A percentile compares a stretch with the other conserved stretches of the same genome.
phyloP scores from a whole-genome alignment of 1,140 invertebrate species.

The Brachionus calyciflorus region DNA sequence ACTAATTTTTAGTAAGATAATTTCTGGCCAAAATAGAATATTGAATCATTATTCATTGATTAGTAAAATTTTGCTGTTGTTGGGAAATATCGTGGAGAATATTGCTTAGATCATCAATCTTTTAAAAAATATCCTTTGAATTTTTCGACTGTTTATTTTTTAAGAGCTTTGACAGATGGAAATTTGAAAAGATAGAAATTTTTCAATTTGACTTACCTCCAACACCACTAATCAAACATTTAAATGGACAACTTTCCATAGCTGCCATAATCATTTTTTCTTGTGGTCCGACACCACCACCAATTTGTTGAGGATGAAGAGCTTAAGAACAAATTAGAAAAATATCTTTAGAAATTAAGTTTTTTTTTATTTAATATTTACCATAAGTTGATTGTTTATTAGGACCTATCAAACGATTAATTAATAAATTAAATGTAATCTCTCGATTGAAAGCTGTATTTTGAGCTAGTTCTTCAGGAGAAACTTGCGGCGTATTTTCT shows the following conservation, averaged over 20 bases:
- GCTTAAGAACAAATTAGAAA: not conserved
- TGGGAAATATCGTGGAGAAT: too few relatives aligned
- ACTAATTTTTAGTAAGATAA: too few relatives aligned
- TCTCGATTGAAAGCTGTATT: not conserved
- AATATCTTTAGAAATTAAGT: not conserved
- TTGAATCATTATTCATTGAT: too few relatives aligned
- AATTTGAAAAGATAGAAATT: too few relatives aligned
- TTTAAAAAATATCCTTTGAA: too few relatives aligned
- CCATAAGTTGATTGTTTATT: slow-evolving; percentile 42
- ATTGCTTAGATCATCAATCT: too few relatives aligned
- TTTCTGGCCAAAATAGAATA: too few relatives aligned
- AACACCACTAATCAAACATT: slow-evolving; percentile 82
- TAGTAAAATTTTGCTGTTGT: too few relatives aligned
- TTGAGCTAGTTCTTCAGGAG: not conserved
- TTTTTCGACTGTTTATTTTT: too few relatives aligned
- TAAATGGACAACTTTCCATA: slow-evolving; percentile 88
- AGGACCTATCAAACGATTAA: slow-evolving; percentile 30
- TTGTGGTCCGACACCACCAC: not conserved
- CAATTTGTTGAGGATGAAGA: slow-evolving; percentile 36
- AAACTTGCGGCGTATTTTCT: not conserved
- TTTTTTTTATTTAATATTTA: not conserved
- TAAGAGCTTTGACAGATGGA: too few relatives aligned
- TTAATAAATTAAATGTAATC: slow-evolving; percentile 16
- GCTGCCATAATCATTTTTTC: slow-evolving; percentile 43
- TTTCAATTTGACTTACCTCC: slow-evolving; percentile 75